Evolutionary conservation across 1,140 invertebrate genomes (phyloP).

Genomic region (Sycophaga agraensis): DNA sequence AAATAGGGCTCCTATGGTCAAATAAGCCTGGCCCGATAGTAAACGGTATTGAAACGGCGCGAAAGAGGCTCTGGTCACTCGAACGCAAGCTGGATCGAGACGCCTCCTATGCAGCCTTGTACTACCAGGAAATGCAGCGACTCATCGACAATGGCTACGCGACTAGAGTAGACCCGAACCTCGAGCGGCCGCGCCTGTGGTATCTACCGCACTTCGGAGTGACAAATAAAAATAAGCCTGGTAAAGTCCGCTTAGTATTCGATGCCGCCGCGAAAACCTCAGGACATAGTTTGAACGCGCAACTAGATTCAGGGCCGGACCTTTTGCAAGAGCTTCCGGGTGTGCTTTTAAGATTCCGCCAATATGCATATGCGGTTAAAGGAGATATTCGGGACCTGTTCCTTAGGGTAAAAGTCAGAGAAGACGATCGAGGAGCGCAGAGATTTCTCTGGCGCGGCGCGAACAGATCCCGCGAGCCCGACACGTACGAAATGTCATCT

Average conservation of each 20-base stretch:
- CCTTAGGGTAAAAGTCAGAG: neutral
- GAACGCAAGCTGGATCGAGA: neutral
- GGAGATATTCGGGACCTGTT: neutral
- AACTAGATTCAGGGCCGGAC: too few species aligned
- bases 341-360: too few species aligned
- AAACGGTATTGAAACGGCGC: neutral
- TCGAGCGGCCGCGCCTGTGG: neutral
- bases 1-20: neutral
- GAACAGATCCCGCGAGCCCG: constrained; percentile 3
- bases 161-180: too few species aligned
- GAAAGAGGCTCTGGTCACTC: neutral
- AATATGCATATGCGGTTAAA: too few species aligned
- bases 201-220: neutral
- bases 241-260: too few species aligned
- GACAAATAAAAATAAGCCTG: neutral
- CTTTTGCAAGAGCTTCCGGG: too few species aligned
- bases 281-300: neutral
- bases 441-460: too few species aligned
- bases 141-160: neutral
- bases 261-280: neutral
- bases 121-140: neutral
- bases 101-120: neutral
- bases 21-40: neutral
- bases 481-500: constrained; percentile 37
- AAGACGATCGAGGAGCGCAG: neutral